Base-by-base conservation (phyloP, 2,113 vertebrate genomes). In the Crocuta crocuta region DNA sequence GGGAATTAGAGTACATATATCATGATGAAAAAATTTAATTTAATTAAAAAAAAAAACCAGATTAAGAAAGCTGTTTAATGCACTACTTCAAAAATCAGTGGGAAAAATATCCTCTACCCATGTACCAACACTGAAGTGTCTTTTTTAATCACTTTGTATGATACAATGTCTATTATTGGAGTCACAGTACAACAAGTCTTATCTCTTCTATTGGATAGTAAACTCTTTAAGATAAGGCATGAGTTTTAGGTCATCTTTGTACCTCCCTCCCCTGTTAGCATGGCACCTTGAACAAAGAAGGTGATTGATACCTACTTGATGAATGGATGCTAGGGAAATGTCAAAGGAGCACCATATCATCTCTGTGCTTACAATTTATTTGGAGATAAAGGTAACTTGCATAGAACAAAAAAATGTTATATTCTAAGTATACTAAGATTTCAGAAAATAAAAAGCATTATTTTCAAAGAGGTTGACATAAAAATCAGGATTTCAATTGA, bases 361-460 rank as follows among this genome's bases (percentile, higher is more conserved):
- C 43, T 97, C 78, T 71, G 43, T 10, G 68, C 13, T 76, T n/a
- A 70, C 1, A 17, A 35, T 45, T 89, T 53, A 31, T 88, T 95
- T 58, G 13, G 26, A 81, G 3, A 71, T 58, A 12, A 95, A 78
- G 87, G 43, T 35, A 92, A 74, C 23, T 88, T 9, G 26, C 4
- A 48, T 31, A 39, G n/a, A 24, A n/a, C 17, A 92, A 89, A 81
- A 35, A 35, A 39, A 26, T 61, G 35, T 53, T 48, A n/a, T 39
- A 66, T 70, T 58, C 74, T 63, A 92, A 50, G 13, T 35, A 90
- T 10, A 74, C 0, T 45, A 93, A 91, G 55, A 93, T 76, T 96
- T 93, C 39, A 84, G n/a, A 94, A 89, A 93, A 90, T 73, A 39
- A 87, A 73, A 74, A 43, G 24, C 15, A 79, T 55, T 70, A 58